These are phyloP conservation scores for Sinohyriopsis cumingii DNA, from an alignment of 2,888 invertebrate genomes.

Conservation along the genomic window DNA sequence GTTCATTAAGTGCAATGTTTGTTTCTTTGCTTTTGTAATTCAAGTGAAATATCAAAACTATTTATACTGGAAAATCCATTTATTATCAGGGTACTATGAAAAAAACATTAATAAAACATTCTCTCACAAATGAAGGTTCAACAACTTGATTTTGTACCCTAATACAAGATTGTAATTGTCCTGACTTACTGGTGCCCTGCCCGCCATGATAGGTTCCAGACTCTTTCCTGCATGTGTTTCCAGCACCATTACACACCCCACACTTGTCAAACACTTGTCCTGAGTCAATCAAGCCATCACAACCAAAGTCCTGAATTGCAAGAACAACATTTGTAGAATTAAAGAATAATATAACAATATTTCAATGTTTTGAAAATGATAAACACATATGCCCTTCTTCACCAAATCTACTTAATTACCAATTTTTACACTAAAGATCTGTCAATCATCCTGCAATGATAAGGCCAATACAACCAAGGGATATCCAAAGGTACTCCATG, in stretches of 20 bases:
- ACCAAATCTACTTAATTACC: too few relatives aligned
- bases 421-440: too few relatives aligned
- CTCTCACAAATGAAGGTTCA: not conserved
- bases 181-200: conserved; percentile 31
- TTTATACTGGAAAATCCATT: too few relatives aligned
- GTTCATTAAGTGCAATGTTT: too few relatives aligned
- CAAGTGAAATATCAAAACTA: too few relatives aligned
- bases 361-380: not conserved
- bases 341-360: not conserved
- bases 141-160: not conserved
- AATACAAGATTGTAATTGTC: too few relatives aligned
- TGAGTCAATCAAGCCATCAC: conserved; percentile 55
- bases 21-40: too few relatives aligned
- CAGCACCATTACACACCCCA: conserved; percentile 53
- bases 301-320: conserved; percentile 48
- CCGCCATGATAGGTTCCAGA: conserved; percentile 47
- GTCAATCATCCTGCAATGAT: too few relatives aligned
- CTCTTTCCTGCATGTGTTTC: conserved; percentile 44
- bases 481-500: too few relatives aligned
- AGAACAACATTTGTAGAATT: not conserved
- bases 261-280: conserved; percentile 48
- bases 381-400: not conserved
- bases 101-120: not conserved
- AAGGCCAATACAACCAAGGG: too few relatives aligned
- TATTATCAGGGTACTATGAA: not conserved